phyloP scores from a whole-genome alignment of 2,113 vertebrate species.

The Rhinopomastus cyanomelas region DNA sequence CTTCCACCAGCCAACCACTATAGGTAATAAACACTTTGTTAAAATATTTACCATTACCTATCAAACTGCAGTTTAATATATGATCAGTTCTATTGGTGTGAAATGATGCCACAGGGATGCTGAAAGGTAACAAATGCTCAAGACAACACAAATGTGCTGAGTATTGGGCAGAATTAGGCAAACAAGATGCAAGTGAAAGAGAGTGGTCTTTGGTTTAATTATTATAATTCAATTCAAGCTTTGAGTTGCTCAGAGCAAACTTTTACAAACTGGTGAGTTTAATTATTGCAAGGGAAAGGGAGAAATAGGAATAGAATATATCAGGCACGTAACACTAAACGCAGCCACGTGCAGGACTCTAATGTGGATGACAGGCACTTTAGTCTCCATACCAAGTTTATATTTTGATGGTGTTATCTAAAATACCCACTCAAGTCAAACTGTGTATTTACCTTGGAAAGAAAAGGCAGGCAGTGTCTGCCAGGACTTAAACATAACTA shows the following conservation, averaged over 20 bases:
- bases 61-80: not conserved
- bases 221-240: not conserved
- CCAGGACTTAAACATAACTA: not conserved
- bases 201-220: not conserved
- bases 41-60: not conserved
- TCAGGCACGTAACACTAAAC: not conserved
- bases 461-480: not conserved
- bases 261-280: not conserved
- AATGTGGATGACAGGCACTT: not conserved
- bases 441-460: not conserved
- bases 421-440: not conserved
- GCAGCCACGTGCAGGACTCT: not conserved
- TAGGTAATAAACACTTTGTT: not conserved
- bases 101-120: not conserved
- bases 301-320: not conserved
- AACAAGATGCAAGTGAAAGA: not conserved
- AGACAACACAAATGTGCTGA: not conserved
- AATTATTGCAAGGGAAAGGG: not conserved
- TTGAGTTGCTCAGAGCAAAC: not conserved
- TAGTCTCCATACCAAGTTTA: not conserved
- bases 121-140: not conserved
- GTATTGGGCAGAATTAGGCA: not conserved
- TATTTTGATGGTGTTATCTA: not conserved
- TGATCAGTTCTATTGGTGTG: not conserved
- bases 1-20: not conserved